phyloP scores from a whole-genome alignment of 2,888 invertebrate genomes.

The Oscheius sp. region DNA sequence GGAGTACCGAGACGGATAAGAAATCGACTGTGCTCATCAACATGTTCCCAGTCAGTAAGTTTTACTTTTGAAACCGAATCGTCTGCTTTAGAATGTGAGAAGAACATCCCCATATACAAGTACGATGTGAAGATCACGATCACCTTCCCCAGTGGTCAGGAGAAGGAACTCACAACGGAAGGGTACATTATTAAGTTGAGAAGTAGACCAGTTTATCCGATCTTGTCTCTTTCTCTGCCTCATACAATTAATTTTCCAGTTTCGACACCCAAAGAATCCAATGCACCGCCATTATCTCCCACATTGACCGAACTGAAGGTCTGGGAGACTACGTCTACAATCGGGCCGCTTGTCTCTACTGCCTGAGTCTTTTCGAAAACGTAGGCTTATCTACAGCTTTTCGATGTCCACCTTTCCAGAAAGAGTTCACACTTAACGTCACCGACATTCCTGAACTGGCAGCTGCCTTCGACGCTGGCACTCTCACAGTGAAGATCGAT shows the following conservation, averaged over 20 bases:
- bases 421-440: background rate
- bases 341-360: constrained; percentile 14
- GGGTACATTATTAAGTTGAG: background rate
- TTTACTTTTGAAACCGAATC: background rate
- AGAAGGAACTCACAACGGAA: constrained; percentile 12
- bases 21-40: constrained; percentile 4
- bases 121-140: constrained; percentile 23
- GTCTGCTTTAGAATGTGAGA: background rate
- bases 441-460: background rate
- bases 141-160: background rate
- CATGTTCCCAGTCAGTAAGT: background rate
- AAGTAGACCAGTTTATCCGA: background rate
- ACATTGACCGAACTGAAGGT: background rate
- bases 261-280: background rate
- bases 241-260: background rate
- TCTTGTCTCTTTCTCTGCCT: background rate
- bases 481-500: constrained; percentile 10
- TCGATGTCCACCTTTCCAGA: background rate
- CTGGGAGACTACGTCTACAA: constrained; percentile 2
- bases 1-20: background rate
- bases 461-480: background rate
- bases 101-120: constrained; percentile 27
- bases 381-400: background rate
- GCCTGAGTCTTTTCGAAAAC: background rate
- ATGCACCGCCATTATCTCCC: constrained; percentile 4